Conservation (phyloP, 2,797 vertebrate genomes). For the Tinamus major region DNA sequence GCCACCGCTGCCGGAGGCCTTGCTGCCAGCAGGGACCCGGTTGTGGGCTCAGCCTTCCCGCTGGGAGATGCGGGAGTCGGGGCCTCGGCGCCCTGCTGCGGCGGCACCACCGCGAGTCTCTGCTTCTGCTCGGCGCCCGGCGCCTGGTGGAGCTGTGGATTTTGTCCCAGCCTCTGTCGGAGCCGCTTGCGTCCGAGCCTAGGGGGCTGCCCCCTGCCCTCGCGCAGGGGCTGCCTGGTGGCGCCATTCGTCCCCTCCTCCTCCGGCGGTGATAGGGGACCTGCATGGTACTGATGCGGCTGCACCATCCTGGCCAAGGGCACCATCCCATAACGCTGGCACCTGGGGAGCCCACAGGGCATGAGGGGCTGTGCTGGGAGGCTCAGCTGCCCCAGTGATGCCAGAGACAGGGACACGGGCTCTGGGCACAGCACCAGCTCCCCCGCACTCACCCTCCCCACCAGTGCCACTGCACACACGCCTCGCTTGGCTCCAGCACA, state of each 20-base stretch:
- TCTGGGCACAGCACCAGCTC: too few relatives aligned
- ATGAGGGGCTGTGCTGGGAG: background rate
- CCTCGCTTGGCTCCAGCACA: constrained; percentile 80
- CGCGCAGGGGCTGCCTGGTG: rapidly evolving
- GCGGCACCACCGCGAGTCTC: background rate
- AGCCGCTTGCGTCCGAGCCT: background rate
- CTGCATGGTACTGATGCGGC: constrained; percentile 76
- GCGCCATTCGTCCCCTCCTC: background rate
- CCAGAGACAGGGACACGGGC: background rate
- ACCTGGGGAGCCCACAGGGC: constrained; percentile 73
- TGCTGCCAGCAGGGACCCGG: background rate
- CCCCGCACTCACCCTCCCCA: constrained; percentile 85
- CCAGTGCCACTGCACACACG: constrained; percentile 87
- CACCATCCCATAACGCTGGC: constrained; percentile 77
- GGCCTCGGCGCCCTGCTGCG: rapidly evolving
- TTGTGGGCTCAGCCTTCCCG: background rate
- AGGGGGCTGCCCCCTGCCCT: background rate
- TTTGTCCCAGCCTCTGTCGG: background rate
- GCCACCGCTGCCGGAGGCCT: background rate
- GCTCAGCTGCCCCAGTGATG: background rate
- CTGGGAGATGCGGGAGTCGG: rapidly evolving
- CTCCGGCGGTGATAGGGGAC: background rate
- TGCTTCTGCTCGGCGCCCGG: rapidly evolving
- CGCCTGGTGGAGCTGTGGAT: rapidly evolving
- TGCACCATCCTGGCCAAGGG: constrained; percentile 83